Evolutionary conservation across 2,113 vertebrate species (phyloP), one percentile per base, ranked within the genome.

Genomic region (Chionomys nivalis): DNA sequence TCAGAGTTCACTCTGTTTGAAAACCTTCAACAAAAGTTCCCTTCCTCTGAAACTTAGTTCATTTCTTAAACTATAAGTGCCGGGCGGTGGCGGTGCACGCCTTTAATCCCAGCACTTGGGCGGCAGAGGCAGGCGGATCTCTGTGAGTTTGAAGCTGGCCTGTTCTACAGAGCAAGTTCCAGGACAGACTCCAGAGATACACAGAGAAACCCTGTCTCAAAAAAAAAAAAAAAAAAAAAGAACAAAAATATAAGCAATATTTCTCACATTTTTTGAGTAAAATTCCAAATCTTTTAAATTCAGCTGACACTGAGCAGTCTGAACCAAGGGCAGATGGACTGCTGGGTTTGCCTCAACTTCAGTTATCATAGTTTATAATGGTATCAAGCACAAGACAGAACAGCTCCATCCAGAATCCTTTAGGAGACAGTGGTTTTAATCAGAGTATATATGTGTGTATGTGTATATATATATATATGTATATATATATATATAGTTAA

Each of bases 1-100:
- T 94, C 33, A 49, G 36, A 81, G n/a, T 26, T 47, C 79, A 66
- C 77, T 94, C 31, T 72, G 61, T 66, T 68, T 93, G 55, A 95
- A 89, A 87, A 70, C 85, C 1, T 42, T 61, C 4, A 52, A 73
- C 23, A 93, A 24, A 94, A 70, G 91, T 86, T 82, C 75, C 95
- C 28, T 52, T 94, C 19, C 28, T 49, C 52, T 73, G 55, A 93
- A 95, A 93, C 1, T 24, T 78, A 33, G 87, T 49, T 92, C 31
- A 44, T 94, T 94, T 96, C 49, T 61, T 95, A 58, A 33, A 79
- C 52, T 77, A 52, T 52, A 44, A 58, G 55, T 58, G 55, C 55
- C 19, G 55, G 55, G 55, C 55, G 19, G 55, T 58, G 19, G 55
- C 17, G 0, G 55, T 58, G 17, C 55, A 58, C 3, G 5, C 19